A percentile compares a stretch with the other conserved stretches of the same genome.
Evolutionary conservation across 1,140 invertebrate species (phyloP).

Genomic region (Drosophila serrata): DNA sequence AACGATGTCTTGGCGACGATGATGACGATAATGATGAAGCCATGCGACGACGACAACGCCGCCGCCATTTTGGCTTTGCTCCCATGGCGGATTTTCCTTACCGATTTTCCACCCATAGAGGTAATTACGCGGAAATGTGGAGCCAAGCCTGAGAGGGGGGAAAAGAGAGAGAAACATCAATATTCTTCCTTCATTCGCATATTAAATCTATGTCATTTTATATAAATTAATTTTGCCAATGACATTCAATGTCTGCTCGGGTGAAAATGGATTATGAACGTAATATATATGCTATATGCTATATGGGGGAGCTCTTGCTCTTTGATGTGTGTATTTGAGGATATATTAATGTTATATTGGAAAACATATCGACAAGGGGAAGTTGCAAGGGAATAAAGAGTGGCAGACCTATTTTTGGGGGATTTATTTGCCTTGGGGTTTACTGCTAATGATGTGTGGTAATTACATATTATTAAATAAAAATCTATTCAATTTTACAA

Average conservation of each 20-base stretch:
- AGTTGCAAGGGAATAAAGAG: background rate
- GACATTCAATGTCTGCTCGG: slow-evolving; percentile 56
- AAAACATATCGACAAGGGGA: slow-evolving; percentile 2
- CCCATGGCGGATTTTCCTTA: slow-evolving; percentile 25
- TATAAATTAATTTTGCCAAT: slow-evolving; percentile 68
- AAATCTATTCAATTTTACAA: background rate
- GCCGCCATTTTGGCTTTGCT: slow-evolving; percentile 67
- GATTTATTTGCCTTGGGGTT: slow-evolving; percentile 15
- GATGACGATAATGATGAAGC: slow-evolving; percentile 33
- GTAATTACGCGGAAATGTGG: slow-evolving; percentile 68
- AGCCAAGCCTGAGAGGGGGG: background rate
- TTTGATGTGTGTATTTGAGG: slow-evolving; percentile 20
- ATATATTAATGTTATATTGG: slow-evolving; percentile 32
- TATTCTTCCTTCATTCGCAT: slow-evolving; percentile 46
- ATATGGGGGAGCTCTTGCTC: background rate
- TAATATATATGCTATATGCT: slow-evolving; percentile 24
- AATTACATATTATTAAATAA: background rate
- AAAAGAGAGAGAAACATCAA: slow-evolving; percentile 45
- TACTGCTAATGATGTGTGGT: slow-evolving; percentile 6
- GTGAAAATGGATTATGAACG: slow-evolving; percentile 49
- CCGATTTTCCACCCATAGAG: slow-evolving; percentile 29
- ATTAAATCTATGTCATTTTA: slow-evolving; percentile 62
- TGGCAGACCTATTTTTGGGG: slow-evolving; percentile 4
- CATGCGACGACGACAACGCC: slow-evolving; percentile 22
- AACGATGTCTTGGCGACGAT: slow-evolving; percentile 71